Percentiles rank a stretch among this genome's conserved stretches.
phyloP scores from a whole-genome alignment of 2,797 vertebrate genomes.

The Muscicapa comitata region DNA sequence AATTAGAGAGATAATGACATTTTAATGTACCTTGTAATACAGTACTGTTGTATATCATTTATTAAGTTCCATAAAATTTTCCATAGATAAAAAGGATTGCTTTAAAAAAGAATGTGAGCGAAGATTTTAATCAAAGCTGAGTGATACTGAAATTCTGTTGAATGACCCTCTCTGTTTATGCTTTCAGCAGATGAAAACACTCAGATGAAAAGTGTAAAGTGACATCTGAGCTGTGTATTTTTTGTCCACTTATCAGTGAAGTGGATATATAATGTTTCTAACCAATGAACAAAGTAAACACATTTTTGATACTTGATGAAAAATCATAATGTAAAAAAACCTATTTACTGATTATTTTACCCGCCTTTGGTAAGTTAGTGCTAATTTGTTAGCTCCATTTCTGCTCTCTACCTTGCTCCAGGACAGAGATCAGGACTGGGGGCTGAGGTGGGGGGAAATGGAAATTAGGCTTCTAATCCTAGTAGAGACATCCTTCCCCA shows the following conservation, averaged over 20 bases:
- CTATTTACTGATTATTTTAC: neutral
- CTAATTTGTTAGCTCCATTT: neutral
- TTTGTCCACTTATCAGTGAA: neutral
- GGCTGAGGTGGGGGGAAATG: neutral
- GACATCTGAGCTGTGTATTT: neutral
- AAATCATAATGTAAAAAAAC: neutral
- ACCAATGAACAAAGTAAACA: neutral
- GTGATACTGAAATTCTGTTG: neutral
- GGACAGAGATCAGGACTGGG: neutral
- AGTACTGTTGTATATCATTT: neutral
- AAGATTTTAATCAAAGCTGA: slow-evolving; percentile 43
- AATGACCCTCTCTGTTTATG: slow-evolving; percentile 3
- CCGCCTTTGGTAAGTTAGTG: neutral
- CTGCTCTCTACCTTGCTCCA: neutral
- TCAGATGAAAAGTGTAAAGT: neutral
- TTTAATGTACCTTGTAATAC: neutral
- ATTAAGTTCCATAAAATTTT: neutral
- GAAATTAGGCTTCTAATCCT: neutral
- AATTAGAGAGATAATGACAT: neutral
- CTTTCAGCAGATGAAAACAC: slow-evolving; percentile 8
- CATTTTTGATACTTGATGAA: neutral
- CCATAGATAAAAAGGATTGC: neutral
- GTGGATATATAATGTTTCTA: neutral
- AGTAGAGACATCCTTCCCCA: neutral
- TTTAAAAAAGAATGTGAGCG: neutral